Percentiles rank a stretch among this genome's conserved stretches.
Conservation (phyloP, 1,140 invertebrate genomes). For the Drosophila sechellia region DNA sequence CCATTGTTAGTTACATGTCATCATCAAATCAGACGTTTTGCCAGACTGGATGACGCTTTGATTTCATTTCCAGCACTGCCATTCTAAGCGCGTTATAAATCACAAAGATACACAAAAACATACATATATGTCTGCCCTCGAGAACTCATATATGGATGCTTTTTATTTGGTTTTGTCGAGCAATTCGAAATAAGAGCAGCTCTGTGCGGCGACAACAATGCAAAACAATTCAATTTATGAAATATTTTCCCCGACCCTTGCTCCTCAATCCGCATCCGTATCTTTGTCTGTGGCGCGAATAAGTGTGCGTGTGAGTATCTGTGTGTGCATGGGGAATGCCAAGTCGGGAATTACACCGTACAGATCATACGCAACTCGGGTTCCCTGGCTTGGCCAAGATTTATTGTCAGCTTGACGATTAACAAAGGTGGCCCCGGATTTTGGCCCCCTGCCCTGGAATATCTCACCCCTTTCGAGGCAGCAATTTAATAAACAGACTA, state of each 20-base stretch:
- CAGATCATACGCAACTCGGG: constrained; percentile 63
- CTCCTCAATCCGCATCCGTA: background rate
- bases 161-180: constrained; percentile 45
- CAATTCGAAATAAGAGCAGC: constrained; percentile 31
- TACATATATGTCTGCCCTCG: background rate
- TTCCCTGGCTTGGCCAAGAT: constrained; percentile 51
- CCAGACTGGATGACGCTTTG: constrained; percentile 18
- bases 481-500: constrained; percentile 76
- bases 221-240: constrained; percentile 76
- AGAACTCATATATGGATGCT: constrained; percentile 20
- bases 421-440: constrained; percentile 62
- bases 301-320: constrained; percentile 17
- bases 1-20: constrained; percentile 14
- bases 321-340: constrained; percentile 54
- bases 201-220: constrained; percentile 42
- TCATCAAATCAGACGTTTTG: constrained; percentile 22
- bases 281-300: constrained; percentile 32
- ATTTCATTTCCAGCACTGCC: constrained; percentile 27
- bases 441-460: constrained; percentile 1
- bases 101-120: constrained; percentile 23
- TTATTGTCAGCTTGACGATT: constrained; percentile 73
- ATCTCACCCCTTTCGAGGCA: constrained; percentile 58
- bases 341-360: constrained; percentile 31
- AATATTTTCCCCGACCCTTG: constrained; percentile 56
- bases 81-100: constrained; percentile 67